Evolutionary conservation across 2,113 vertebrate species (phyloP).

Genomic region (Mesoclemmys tuberculata): DNA sequence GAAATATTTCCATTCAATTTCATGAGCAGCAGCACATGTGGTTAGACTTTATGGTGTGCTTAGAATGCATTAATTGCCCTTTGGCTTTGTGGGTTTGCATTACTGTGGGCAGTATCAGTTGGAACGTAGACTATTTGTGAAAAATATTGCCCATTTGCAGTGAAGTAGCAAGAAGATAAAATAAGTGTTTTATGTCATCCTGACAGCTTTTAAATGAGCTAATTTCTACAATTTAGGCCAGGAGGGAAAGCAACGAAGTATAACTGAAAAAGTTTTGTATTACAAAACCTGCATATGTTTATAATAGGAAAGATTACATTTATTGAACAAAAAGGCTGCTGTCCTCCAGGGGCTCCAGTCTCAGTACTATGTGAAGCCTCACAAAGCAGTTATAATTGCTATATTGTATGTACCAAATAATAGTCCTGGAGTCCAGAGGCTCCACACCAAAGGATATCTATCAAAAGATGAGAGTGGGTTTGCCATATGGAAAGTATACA

Average conservation of each 20-base stretch:
- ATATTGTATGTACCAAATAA: background rate
- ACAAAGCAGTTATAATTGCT: constrained; percentile 12
- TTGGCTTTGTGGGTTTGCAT: constrained; percentile 33
- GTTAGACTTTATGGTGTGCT: constrained; percentile 46
- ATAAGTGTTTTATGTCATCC: constrained; percentile 78
- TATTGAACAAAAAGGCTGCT: constrained; percentile 52
- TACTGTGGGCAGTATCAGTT: constrained; percentile 47
- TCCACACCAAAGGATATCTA: background rate
- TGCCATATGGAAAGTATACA: background rate
- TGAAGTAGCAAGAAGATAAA: constrained; percentile 69
- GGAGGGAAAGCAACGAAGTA: constrained; percentile 71
- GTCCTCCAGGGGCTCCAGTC: constrained; percentile 44
- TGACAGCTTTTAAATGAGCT: constrained; percentile 78
- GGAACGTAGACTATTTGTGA: constrained; percentile 64
- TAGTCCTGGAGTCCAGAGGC: background rate
- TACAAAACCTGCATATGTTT: constrained; percentile 57
- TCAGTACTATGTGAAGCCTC: constrained; percentile 4
- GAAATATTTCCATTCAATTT: constrained; percentile 54
- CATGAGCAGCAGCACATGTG: constrained; percentile 18
- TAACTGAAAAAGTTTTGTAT: constrained; percentile 68
- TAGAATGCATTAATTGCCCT: constrained; percentile 58
- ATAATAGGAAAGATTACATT: constrained; percentile 49
- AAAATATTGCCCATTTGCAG: constrained; percentile 77
- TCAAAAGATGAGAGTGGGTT: background rate
- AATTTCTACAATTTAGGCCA: constrained; percentile 73